Evolutionary conservation across 2,888 invertebrate species (phyloP), one percentile per base, ranked within the genome.

Genomic region (Entomobrya proxima): DNA sequence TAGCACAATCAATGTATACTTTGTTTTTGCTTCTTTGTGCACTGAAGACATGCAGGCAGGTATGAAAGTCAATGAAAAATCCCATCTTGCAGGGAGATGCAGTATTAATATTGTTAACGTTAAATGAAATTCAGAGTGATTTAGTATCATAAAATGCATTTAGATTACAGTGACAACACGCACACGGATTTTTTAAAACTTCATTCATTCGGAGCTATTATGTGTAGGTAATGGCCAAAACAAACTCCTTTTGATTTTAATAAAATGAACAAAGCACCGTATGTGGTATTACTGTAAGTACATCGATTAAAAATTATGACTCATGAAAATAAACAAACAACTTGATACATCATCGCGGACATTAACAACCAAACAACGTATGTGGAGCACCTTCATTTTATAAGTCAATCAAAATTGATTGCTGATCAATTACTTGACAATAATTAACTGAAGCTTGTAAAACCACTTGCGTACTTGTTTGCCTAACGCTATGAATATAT

Each of bases 1-100:
- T 78, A 44, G 78, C 40, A 37, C 78, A 78, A 35, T 50, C 27
- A 11, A n/a, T 64, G 64, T 35, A 18, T 64, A 9, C 35, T 3
- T n/a, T n/a, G n/a, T n/a, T n/a, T n/a, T n/a, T n/a, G n/a, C n/a
- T n/a, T n/a, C n/a, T 47, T 35, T 64, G 35, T 40, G 35, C 24
- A 32, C 5, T 32, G 24, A 40, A 15, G 44, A 44, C 9, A n/a
- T 15, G 13, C 13, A 5, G 13, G 44, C 3, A 2, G 15, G 13
- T 44, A n/a, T 44, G 11, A 2, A 44, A 9, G 44, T 15, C 13
- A n/a, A n/a, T 44, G n/a, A 5, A n/a, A 18, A 7, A 47, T 5
- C n/a, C 47, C 47, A 15, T 9, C 15, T 5, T 47, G n/a, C 37
- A 32, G 18, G 64, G 15, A 35, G 21, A 30, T 35, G 11, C n/a